Conservation (phyloP, 2,797 vertebrate genomes). For the Brachyrhaphis roseni region DNA sequence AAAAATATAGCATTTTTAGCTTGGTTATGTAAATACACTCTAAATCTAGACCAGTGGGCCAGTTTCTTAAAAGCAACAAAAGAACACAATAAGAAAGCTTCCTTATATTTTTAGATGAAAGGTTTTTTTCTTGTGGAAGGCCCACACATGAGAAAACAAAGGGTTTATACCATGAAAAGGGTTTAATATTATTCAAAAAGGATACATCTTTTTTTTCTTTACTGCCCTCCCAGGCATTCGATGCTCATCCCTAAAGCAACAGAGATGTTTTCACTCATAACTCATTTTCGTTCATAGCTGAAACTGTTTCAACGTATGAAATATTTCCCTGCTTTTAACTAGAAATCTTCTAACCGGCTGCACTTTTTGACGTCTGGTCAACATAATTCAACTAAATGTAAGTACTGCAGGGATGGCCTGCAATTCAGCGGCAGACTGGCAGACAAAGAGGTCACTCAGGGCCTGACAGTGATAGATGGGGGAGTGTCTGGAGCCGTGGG, state of each 20-base stretch:
- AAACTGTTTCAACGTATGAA: slow-evolving; percentile 16
- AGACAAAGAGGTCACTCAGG: slow-evolving; percentile 47
- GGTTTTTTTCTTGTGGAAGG: slow-evolving; percentile 26
- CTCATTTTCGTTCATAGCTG: slow-evolving; percentile 19
- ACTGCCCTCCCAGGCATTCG: slow-evolving; percentile 17
- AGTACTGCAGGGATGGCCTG: slow-evolving; percentile 30
- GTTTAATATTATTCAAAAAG: slow-evolving; percentile 1
- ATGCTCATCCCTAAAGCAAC: slow-evolving; percentile 11
- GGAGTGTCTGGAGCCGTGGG: slow-evolving; percentile 66
- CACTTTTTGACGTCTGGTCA: slow-evolving; percentile 28
- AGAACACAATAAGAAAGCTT: not conserved
- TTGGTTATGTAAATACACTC: slow-evolving; percentile 16
- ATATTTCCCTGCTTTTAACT: not conserved
- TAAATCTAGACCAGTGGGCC: slow-evolving; percentile 13
- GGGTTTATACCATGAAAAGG: slow-evolving; percentile 25
- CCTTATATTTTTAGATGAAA: slow-evolving; percentile 32
- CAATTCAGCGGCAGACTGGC: slow-evolving; percentile 39
- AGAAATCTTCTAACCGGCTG: slow-evolving; percentile 28
- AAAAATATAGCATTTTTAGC: slow-evolving; percentile 21
- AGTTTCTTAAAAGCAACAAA: slow-evolving; percentile 8
- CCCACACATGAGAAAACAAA: slow-evolving; percentile 29
- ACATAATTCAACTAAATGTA: slow-evolving; percentile 50
- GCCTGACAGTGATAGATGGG: slow-evolving; percentile 80
- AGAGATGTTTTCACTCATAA: slow-evolving; percentile 18
- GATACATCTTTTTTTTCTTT: slow-evolving; percentile 10